These are phyloP conservation scores for Pemphredon lugubris DNA, from an alignment of 2,888 invertebrate genomes.

Conservation along the genomic window DNA sequence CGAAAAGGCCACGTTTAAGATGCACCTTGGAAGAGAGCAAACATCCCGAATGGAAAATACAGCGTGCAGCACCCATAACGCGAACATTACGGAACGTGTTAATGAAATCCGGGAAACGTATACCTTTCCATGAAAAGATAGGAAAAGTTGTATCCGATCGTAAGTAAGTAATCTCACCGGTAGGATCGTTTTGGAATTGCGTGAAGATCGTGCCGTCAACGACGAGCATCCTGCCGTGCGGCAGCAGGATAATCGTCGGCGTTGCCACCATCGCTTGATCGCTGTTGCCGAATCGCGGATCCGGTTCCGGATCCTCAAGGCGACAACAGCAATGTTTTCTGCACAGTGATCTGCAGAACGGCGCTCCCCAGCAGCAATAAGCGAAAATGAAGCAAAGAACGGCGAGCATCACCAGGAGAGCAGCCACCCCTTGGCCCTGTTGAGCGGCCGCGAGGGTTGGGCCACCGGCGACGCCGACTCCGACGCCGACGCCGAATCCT, in stretches of 20 bases:
- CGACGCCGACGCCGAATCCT: slow-evolving; percentile 63
- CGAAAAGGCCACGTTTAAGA: too few species aligned
- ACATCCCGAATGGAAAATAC: too few species aligned
- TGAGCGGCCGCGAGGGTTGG: slow-evolving; percentile 76
- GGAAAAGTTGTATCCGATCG: too few species aligned
- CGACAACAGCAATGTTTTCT: slow-evolving; percentile 80
- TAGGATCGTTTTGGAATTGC: slow-evolving; percentile 80
- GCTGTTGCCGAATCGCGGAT: slow-evolving; percentile 70
- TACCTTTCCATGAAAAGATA: too few species aligned
- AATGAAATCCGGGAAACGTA: too few species aligned
- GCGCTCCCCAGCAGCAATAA: slow-evolving; percentile 84
- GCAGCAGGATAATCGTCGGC: slow-evolving; percentile 83
- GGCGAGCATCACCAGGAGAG: slow-evolving; percentile 83
- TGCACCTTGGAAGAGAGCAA: too few species aligned
- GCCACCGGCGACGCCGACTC: slow-evolving; percentile 71
- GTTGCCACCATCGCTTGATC: slow-evolving; percentile 81
- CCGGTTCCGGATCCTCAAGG: slow-evolving; percentile 80
- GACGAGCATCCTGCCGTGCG: slow-evolving; percentile 83
- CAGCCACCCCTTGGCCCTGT: slow-evolving; percentile 82
- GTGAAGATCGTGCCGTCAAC: slow-evolving; percentile 83
- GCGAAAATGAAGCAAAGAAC: slow-evolving; percentile 83
- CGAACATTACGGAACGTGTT: too few species aligned
- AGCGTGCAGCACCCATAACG: too few species aligned
- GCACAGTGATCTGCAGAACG: slow-evolving; percentile 82
- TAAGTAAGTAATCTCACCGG: slow-evolving; percentile 66